A percentile compares a stretch with the other conserved stretches of the same genome.
These are phyloP conservation scores for Girardia tigrina DNA, from an alignment of 2,888 invertebrate species.

Conservation along the genomic window DNA sequence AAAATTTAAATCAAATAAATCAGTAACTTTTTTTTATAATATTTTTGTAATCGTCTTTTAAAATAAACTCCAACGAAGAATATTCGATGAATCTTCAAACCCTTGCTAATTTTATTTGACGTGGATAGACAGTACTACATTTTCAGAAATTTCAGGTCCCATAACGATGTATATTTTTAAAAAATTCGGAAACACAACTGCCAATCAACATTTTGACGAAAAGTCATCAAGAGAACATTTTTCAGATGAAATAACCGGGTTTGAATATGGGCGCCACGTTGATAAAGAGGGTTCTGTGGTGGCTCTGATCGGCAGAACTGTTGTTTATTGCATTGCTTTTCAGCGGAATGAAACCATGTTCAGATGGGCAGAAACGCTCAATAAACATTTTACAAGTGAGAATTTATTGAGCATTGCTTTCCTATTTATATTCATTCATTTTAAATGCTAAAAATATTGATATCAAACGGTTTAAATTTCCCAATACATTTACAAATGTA, in stretches of 20 bases:
- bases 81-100: too few species aligned
- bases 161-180: background rate
- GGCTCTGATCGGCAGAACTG: slow-evolving; percentile 21
- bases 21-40: too few species aligned
- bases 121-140: too few species aligned
- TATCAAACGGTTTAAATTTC: too few species aligned
- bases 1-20: too few species aligned
- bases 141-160: background rate
- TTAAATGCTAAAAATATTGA: too few species aligned
- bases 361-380: slow-evolving; percentile 24
- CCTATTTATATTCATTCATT: too few species aligned
- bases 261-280: slow-evolving; percentile 29
- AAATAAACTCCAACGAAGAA: too few species aligned
- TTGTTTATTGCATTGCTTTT: slow-evolving; percentile 30
- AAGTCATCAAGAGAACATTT: background rate
- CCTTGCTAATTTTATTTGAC: too few species aligned
- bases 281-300: slow-evolving; percentile 30
- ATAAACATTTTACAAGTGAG: slow-evolving; percentile 19
- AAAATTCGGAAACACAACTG: background rate
- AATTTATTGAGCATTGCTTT: too few species aligned
- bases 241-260: slow-evolving; percentile 26
- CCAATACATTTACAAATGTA: too few species aligned
- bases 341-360: slow-evolving; percentile 26
- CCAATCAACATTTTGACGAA: background rate
- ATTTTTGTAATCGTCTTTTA: too few species aligned